Conservation (phyloP, 1,140 invertebrate species). For the Cherax destructor region DNA sequence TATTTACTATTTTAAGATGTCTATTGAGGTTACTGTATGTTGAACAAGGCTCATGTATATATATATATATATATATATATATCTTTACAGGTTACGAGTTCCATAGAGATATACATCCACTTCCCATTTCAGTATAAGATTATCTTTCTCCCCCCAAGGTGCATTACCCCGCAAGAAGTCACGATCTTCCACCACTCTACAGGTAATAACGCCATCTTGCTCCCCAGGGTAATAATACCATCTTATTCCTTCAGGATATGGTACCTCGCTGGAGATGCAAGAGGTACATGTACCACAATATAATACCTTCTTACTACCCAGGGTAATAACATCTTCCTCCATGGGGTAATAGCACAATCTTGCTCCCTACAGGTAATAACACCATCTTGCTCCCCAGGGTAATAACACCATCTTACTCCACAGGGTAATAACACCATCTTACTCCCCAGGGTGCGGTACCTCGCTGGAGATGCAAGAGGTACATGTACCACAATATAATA, state of each 20-base stretch:
- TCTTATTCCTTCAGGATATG: background rate
- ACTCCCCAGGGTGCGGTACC: too few relatives aligned
- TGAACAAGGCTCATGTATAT: too few relatives aligned
- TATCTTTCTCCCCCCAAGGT: too few relatives aligned
- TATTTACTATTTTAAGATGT: too few relatives aligned
- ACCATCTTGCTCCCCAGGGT: background rate
- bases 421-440: slow-evolving; percentile 32
- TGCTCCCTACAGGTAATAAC: background rate
- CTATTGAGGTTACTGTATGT: too few relatives aligned
- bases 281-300: too few relatives aligned
- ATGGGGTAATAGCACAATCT: background rate
- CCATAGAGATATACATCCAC: too few relatives aligned
- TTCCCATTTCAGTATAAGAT: too few relatives aligned
- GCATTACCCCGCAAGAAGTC: background rate
- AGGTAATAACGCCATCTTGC: background rate
- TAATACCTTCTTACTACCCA: background rate
- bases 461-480: too few relatives aligned
- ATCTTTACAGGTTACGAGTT: too few relatives aligned
- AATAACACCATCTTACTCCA: slow-evolving; percentile 32
- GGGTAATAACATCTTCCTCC: background rate
- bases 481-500: too few relatives aligned
- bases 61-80: too few relatives aligned
- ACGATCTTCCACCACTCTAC: background rate
- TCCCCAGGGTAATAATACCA: background rate
- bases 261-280: background rate